Conservation (phyloP, 2,113 vertebrate species). For the Sander vitreus region DNA sequence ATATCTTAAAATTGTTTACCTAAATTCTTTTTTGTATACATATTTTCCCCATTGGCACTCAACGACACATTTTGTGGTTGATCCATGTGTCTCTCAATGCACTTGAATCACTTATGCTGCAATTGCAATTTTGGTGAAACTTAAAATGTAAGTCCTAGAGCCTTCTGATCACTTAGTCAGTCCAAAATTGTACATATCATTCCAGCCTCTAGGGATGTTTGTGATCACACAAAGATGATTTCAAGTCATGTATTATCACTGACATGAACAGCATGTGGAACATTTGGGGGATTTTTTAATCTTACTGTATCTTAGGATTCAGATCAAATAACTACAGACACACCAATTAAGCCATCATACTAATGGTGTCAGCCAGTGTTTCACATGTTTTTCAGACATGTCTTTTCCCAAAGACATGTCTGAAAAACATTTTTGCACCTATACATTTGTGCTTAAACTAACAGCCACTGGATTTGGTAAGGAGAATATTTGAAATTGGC, state of each 20-base stretch:
- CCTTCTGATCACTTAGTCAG: not conserved
- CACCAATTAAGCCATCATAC: not conserved
- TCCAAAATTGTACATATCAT: not conserved
- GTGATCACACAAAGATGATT: not conserved
- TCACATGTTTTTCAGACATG: too few relatives aligned
- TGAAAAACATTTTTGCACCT: not conserved
- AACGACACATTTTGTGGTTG: conserved; percentile 4
- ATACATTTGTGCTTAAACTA: not conserved
- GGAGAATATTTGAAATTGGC: not conserved
- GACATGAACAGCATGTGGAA: not conserved
- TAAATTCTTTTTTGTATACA: not conserved
- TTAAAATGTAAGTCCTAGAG: not conserved
- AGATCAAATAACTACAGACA: not conserved
- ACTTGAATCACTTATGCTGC: conserved; percentile 68
- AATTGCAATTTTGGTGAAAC: conserved; percentile 31
- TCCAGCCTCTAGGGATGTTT: not conserved
- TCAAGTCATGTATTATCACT: not conserved
- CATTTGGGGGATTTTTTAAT: not conserved
- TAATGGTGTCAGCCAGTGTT: too few relatives aligned
- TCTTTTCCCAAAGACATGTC: not conserved
- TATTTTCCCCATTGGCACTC: conserved; percentile 5
- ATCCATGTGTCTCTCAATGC: conserved; percentile 12
- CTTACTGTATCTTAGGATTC: not conserved
- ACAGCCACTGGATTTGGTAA: not conserved
- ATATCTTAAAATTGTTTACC: conserved; percentile 12